phyloP scores from a whole-genome alignment of 2,797 vertebrate genomes.

The Poeciliopsis paucimaculata region DNA sequence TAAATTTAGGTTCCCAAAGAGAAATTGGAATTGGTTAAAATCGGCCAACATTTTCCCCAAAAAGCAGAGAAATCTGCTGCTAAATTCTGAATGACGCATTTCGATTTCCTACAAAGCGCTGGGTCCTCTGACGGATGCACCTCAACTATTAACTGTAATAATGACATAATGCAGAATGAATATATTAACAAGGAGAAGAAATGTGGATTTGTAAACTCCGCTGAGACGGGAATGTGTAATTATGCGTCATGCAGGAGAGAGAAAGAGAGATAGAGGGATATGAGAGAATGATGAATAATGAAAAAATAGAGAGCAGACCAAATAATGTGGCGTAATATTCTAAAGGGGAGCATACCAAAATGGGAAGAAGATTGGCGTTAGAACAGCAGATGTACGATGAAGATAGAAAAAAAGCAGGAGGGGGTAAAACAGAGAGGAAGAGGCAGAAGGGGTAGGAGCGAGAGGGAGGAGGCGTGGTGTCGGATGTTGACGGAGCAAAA shows the following conservation, averaged over 20 bases:
- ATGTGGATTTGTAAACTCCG: constrained; percentile 34
- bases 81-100: not conserved
- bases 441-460: constrained; percentile 13
- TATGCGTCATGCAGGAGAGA: constrained; percentile 51
- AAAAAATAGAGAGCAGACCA: constrained; percentile 44
- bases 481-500: constrained; percentile 47
- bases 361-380: constrained; percentile 54
- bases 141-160: constrained; percentile 71
- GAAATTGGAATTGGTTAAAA: not conserved
- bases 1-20: not conserved
- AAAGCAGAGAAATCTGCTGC: not conserved
- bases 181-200: constrained; percentile 46
- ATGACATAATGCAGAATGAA: constrained; percentile 65
- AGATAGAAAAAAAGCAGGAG: constrained; percentile 28
- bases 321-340: constrained; percentile 67
- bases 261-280: constrained; percentile 32
- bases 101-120: constrained; percentile 41
- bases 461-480: constrained; percentile 41
- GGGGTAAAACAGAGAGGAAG: constrained; percentile 24
- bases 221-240: constrained; percentile 64
- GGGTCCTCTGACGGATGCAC: constrained; percentile 34
- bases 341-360: constrained; percentile 54
- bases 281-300: constrained; percentile 33
- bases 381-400: constrained; percentile 63
- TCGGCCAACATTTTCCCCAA: not conserved